Percentiles rank a stretch among this genome's conserved stretches.
phyloP scores from a whole-genome alignment of 2,797 vertebrate genomes.

The Myotis myotis region DNA sequence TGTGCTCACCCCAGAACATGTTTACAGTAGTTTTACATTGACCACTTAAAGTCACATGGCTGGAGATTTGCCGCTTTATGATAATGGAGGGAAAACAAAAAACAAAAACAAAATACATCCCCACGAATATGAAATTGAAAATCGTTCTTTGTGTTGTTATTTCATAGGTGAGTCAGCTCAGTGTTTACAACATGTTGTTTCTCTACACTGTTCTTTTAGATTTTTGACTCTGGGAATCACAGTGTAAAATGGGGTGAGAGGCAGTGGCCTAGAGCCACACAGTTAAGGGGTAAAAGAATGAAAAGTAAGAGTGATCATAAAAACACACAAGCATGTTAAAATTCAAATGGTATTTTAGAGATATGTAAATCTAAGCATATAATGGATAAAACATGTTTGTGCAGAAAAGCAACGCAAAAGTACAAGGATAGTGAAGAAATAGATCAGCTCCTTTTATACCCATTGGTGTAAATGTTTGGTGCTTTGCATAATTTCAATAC shows the following conservation, averaged over 20 bases:
- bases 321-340: not conserved
- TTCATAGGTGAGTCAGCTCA: slow-evolving; percentile 37
- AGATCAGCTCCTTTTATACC: not conserved
- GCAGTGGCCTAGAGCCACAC: not conserved
- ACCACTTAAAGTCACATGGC: slow-evolving; percentile 40
- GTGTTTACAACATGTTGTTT: slow-evolving; percentile 29
- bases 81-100: not conserved
- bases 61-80: slow-evolving; percentile 21
- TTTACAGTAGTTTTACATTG: slow-evolving; percentile 26
- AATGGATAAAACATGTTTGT: slow-evolving; percentile 8
- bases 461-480: slow-evolving; percentile 40
- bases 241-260: not conserved
- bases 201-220: not conserved
- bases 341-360: slow-evolving; percentile 27
- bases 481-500: slow-evolving; percentile 9
- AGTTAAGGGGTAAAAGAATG: not conserved
- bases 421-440: slow-evolving; percentile 20
- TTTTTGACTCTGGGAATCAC: slow-evolving; percentile 41
- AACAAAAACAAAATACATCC: not conserved
- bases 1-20: slow-evolving; percentile 28
- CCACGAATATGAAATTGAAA: slow-evolving; percentile 5
- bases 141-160: slow-evolving; percentile 50
- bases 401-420: slow-evolving; percentile 35
- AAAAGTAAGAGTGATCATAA: slow-evolving; percentile 16
- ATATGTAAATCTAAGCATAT: not conserved